Percentiles rank a stretch among this genome's conserved stretches.
phyloP scores from a whole-genome alignment of 2,888 invertebrate genomes.

The Diloba caeruleocephala region DNA sequence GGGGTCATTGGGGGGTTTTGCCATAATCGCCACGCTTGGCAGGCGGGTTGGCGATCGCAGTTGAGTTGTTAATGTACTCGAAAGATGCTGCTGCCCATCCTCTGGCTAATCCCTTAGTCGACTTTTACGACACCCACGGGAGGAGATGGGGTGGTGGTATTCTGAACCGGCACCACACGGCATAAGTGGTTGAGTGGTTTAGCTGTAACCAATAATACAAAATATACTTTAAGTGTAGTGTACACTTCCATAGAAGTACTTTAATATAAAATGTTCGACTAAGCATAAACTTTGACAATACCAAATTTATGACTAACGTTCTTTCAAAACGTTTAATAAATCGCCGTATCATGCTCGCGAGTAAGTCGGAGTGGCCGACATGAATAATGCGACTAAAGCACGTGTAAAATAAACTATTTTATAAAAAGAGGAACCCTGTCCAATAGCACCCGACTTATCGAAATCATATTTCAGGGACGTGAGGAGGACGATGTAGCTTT shows the following conservation, averaged over 20 bases:
- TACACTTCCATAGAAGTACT: not conserved
- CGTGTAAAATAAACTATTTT: slow-evolving; percentile 80
- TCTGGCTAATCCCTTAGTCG: no score
- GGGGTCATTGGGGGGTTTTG: no score
- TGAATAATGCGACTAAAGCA: slow-evolving; percentile 69
- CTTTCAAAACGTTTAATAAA: slow-evolving; percentile 53
- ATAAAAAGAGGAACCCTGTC: slow-evolving; percentile 79
- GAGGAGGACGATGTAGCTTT: slow-evolving; percentile 81
- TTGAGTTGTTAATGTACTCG: no score
- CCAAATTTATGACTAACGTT: slow-evolving; percentile 42
- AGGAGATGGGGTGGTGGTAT: no score
- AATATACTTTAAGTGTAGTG: no score
- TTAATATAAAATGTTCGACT: slow-evolving; percentile 16
- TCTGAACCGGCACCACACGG: no score
- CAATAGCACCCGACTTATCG: slow-evolving; percentile 87
- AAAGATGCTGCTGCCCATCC: no score
- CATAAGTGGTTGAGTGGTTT: no score
- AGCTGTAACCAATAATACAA: no score
- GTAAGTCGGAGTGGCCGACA: slow-evolving; percentile 55
- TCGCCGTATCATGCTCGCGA: slow-evolving; percentile 53
- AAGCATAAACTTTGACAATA: slow-evolving; percentile 32
- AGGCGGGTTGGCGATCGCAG: no score
- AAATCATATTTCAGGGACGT: slow-evolving; percentile 88
- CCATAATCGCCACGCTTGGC: no score
- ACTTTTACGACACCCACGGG: no score